Conservation (phyloP, 2,888 invertebrate genomes). For the Oligia strigilis region DNA sequence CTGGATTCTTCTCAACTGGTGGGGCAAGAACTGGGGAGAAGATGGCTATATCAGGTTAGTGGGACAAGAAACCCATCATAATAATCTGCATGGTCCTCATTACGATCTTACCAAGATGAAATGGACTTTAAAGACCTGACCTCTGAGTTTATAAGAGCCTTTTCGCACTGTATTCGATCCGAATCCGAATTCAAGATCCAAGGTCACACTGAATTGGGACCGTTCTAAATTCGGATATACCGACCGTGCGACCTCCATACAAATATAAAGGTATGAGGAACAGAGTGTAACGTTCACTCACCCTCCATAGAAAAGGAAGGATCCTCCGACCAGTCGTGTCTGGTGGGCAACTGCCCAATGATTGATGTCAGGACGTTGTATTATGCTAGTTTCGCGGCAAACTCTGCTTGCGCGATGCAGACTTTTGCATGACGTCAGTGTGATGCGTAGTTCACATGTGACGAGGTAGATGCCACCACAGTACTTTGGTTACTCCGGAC, state of each 20-base stretch:
- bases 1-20: conserved; percentile 98
- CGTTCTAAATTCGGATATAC: neutral
- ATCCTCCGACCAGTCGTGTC: too few relatives aligned
- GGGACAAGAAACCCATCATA: neutral
- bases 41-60: conserved; percentile 94
- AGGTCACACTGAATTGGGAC: neutral
- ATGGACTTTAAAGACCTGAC: too few relatives aligned
- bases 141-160: neutral
- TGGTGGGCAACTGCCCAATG: too few relatives aligned
- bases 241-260: neutral
- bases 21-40: conserved; percentile 97
- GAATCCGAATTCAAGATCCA: neutral
- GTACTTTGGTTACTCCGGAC: neutral
- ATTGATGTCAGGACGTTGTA: too few relatives aligned
- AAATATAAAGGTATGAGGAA: neutral
- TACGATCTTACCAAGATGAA: neutral
- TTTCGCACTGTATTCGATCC: neutral
- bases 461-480: too few relatives aligned
- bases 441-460: too few relatives aligned
- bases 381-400: too few relatives aligned
- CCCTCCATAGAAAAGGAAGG: too few relatives aligned
- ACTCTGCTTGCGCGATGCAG: too few relatives aligned
- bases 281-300: too few relatives aligned
- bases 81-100: neutral
- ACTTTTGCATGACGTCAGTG: too few relatives aligned